Percentiles rank a stretch among this genome's conserved stretches.
These are phyloP conservation scores for Zophobas atratus DNA, from an alignment of 1,140 invertebrate species.

Conservation along the genomic window DNA sequence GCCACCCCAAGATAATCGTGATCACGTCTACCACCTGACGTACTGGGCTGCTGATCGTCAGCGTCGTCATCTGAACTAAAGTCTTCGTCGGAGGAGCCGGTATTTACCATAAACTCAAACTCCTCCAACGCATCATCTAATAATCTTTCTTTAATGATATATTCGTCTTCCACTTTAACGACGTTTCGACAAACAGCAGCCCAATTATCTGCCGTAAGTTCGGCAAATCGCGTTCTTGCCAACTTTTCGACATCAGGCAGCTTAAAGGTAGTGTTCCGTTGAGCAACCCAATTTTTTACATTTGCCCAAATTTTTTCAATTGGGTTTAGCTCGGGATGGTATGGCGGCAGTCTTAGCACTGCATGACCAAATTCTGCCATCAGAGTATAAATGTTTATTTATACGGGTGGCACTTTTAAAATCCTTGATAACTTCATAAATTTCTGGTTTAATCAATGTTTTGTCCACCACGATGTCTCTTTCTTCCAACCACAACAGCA, in stretches of 20 bases:
- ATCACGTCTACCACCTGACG: too few relatives aligned
- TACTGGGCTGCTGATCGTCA: background rate
- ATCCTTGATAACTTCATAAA: conserved; percentile 7
- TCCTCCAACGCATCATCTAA: background rate
- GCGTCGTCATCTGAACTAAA: background rate
- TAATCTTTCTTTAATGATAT: background rate
- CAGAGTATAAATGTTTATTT: background rate
- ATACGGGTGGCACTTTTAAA: background rate
- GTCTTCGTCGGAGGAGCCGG: background rate
- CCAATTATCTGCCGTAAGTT: conserved; percentile 6
- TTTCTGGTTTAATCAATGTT: conserved; percentile 11
- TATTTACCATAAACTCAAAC: background rate
- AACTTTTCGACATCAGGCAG: conserved; percentile 13
- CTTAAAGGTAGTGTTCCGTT: conserved; percentile 11
- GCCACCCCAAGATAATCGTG: too few relatives aligned
- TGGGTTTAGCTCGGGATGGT: background rate
- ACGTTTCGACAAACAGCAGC: background rate
- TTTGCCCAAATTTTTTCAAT: background rate
- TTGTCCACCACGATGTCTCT: background rate
- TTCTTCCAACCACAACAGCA: background rate
- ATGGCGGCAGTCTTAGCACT: background rate
- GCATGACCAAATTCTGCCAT: background rate
- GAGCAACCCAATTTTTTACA: conserved; percentile 3
- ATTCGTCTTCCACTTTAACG: background rate
- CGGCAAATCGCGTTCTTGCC: background rate